Evolutionary conservation across 2,888 invertebrate genomes (phyloP).

Genomic region (Tigriopus californicus): DNA sequence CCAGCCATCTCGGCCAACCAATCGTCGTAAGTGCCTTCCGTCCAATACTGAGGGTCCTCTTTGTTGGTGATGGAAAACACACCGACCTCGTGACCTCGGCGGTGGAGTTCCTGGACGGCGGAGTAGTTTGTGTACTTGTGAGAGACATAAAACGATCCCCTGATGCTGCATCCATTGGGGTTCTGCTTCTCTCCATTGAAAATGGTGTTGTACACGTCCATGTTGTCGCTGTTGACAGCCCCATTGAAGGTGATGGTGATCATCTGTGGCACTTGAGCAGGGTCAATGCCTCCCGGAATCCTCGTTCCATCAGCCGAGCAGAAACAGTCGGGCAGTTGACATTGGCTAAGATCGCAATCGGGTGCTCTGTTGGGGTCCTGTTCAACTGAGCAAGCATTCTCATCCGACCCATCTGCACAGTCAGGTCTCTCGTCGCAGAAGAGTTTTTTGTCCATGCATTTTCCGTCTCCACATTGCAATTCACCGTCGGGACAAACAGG

Average conservation of each 20-base stretch:
- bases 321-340: constrained; percentile 26
- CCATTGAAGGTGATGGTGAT: constrained; percentile 26
- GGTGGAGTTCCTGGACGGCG: constrained; percentile 25
- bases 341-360: constrained; percentile 24
- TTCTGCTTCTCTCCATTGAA: constrained; percentile 24
- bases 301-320: constrained; percentile 26
- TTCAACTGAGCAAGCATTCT: constrained; percentile 67
- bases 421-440: constrained; percentile 85
- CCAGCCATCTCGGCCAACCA: constrained; percentile 93
- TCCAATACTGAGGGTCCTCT: constrained; percentile 78
- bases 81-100: constrained; percentile 74
- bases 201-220: constrained; percentile 25
- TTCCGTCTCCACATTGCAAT: constrained; percentile 74
- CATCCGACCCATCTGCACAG: constrained; percentile 84
- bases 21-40: constrained; percentile 63
- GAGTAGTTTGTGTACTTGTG: constrained; percentile 27
- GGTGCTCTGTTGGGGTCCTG: constrained; percentile 25
- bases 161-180: constrained; percentile 25
- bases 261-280: constrained; percentile 25
- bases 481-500: constrained; percentile 78
- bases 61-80: constrained; percentile 83
- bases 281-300: constrained; percentile 24
- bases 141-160: constrained; percentile 26
- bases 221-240: constrained; percentile 26
- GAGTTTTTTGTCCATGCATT: constrained; percentile 72